A percentile compares a stretch with the other conserved stretches of the same genome.
phyloP scores from a whole-genome alignment of 2,113 vertebrate species.

The Craseonycteris thonglongyai region DNA sequence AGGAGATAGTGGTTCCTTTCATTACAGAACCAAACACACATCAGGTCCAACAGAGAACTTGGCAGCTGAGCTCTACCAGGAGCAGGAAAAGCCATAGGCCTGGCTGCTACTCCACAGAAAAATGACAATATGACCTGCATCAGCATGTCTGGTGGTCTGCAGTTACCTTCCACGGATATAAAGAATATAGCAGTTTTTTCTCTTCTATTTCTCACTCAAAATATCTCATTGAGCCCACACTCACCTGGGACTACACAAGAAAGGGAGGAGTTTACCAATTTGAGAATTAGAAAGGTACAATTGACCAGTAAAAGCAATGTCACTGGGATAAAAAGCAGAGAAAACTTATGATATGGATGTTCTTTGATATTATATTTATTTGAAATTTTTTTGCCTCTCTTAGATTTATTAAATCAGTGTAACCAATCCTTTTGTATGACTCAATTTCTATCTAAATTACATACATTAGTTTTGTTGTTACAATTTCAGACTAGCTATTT shows the following conservation, averaged over 20 bases:
- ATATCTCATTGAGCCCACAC: not conserved
- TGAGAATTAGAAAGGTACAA: not conserved
- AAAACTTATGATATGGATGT: not conserved
- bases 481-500: not conserved
- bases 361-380: not conserved
- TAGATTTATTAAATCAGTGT: not conserved
- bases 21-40: not conserved
- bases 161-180: not conserved
- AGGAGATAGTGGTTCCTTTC: not conserved
- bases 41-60: not conserved
- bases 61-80: not conserved
- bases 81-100: accelerated
- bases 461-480: not conserved
- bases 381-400: not conserved
- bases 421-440: not conserved
- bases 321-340: not conserved
- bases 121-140: not conserved
- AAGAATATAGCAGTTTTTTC: not conserved
- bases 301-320: not conserved
- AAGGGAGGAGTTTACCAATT: not conserved
- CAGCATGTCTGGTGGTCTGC: not conserved
- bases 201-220: not conserved
- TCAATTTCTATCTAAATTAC: not conserved
- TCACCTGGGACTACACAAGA: not conserved
- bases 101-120: not conserved